A percentile compares a stretch with the other conserved stretches of the same genome.
These are phyloP conservation scores for Coregonus clupeaformis DNA, from an alignment of 2,113 vertebrate genomes.

Conservation along the genomic window DNA sequence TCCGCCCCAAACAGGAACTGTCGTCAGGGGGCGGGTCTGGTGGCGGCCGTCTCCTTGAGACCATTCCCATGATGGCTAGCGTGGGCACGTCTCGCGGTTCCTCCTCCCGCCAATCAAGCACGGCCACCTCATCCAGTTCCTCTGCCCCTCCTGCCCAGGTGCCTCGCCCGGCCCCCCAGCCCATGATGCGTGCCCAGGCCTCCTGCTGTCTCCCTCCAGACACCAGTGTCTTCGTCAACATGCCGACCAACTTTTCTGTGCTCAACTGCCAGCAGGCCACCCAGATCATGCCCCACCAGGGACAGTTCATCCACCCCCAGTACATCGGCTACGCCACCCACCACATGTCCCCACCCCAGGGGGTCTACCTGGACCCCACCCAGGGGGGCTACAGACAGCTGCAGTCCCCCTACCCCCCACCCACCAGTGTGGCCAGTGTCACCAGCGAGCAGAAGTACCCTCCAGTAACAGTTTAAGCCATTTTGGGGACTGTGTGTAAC, in stretches of 20 bases:
- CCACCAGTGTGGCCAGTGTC: constrained; percentile 64
- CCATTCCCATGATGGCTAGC: constrained; percentile 96
- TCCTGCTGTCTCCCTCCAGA: constrained; percentile 89
- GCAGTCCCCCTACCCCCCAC: constrained; percentile 86
- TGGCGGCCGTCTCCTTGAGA: constrained; percentile 86
- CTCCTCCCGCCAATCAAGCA: constrained; percentile 95
- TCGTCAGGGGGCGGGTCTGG: constrained; percentile 74
- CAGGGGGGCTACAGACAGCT: constrained; percentile 87
- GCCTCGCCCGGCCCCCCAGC: constrained; percentile 75
- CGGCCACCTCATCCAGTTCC: constrained; percentile 94
- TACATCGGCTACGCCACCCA: constrained; percentile 89
- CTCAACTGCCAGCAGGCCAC: constrained; percentile 98
- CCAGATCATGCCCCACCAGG: constrained; percentile 94
- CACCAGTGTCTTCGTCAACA: constrained; percentile 92
- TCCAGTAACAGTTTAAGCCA: constrained; percentile 85
- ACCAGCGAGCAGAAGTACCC: constrained; percentile 89
- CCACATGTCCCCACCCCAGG: constrained; percentile 73
- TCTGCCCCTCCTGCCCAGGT: constrained; percentile 81
- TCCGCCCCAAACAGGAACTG: constrained; percentile 94
- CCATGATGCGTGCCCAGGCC: constrained; percentile 87
- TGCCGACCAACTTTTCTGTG: constrained; percentile 97
- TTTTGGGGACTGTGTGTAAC: constrained; percentile 35
- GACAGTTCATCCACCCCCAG: constrained; percentile 92
- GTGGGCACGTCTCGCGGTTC: constrained; percentile 88
- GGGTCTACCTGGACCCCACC: constrained; percentile 81